Conservation (phyloP, 2,113 vertebrate species). For the Bubo blakistoni region DNA sequence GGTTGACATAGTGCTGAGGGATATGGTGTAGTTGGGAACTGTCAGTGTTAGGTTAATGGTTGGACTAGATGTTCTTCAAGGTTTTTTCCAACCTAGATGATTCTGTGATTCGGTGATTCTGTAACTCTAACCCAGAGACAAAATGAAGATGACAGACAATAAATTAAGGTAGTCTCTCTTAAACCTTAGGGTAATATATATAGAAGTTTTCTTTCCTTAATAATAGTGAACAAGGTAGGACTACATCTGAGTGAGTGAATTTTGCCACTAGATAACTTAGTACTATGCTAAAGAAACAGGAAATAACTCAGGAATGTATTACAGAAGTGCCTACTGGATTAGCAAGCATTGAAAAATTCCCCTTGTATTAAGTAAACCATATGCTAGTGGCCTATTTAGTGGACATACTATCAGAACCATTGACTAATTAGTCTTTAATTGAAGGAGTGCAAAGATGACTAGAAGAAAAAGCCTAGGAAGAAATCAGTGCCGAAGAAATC, state of each 20-base stretch:
- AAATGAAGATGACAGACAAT: not conserved
- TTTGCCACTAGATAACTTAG: not conserved
- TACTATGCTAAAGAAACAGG: not conserved
- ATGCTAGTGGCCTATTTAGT: not conserved
- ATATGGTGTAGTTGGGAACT: no score
- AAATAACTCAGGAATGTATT: constrained; percentile 14
- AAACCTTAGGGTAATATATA: not conserved
- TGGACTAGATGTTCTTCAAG: no score
- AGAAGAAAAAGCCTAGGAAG: not conserved
- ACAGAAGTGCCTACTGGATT: not conserved
- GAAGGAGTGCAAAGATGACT: not conserved
- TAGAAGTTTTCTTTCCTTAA: not conserved
- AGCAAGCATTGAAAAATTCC: not conserved
- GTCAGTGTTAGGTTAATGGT: no score
- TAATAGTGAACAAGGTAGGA: not conserved
- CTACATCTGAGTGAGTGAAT: not conserved
- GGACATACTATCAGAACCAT: not conserved
- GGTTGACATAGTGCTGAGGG: no score
- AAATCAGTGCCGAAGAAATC: not conserved
- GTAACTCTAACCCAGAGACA: not conserved
- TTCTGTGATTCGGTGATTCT: no score
- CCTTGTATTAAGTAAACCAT: not conserved
- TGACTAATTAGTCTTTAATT: not conserved
- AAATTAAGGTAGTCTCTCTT: not conserved
- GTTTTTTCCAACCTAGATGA: no score